Evolutionary conservation across 2,888 invertebrate genomes (phyloP).

Genomic region (Ophion slaviceki): DNA sequence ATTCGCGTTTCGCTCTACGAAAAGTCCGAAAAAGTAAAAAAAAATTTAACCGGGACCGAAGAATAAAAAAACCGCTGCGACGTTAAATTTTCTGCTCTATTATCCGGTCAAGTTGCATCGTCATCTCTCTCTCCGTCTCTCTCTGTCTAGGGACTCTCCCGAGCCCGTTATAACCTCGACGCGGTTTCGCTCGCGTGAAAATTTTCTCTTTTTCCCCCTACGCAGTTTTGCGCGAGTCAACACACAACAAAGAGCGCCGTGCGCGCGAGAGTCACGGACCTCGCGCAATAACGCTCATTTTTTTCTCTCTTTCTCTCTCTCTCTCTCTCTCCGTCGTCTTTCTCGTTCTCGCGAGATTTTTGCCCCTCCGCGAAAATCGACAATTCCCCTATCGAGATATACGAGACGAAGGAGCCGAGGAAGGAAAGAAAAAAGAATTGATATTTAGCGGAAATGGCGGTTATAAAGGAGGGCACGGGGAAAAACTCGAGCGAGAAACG

Average conservation of each 20-base stretch:
- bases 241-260: conserved; percentile 54
- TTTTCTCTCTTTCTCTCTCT: conserved; percentile 34
- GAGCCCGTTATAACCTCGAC: conserved; percentile 53
- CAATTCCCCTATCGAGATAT: neutral
- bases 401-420: neutral
- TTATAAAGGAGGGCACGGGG: conserved; percentile 58
- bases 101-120: conserved; percentile 75
- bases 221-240: conserved; percentile 49
- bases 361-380: conserved; percentile 15
- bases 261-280: conserved; percentile 53
- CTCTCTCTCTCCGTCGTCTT: conserved; percentile 27
- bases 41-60: neutral
- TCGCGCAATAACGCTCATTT: conserved; percentile 45
- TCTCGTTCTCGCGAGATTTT: conserved; percentile 21
- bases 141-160: conserved; percentile 28
- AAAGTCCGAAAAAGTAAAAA: neutral
- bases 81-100: conserved; percentile 56
- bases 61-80: conserved; percentile 43
- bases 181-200: conserved; percentile 40
- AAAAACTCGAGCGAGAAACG: conserved; percentile 61
- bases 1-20: neutral
- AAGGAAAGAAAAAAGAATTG: conserved; percentile 4
- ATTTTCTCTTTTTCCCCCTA: conserved; percentile 23
- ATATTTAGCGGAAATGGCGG: conserved; percentile 61
- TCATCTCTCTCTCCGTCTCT: conserved; percentile 70